phyloP scores from a whole-genome alignment of 2,888 invertebrate species.

The Strigamia crassipes region DNA sequence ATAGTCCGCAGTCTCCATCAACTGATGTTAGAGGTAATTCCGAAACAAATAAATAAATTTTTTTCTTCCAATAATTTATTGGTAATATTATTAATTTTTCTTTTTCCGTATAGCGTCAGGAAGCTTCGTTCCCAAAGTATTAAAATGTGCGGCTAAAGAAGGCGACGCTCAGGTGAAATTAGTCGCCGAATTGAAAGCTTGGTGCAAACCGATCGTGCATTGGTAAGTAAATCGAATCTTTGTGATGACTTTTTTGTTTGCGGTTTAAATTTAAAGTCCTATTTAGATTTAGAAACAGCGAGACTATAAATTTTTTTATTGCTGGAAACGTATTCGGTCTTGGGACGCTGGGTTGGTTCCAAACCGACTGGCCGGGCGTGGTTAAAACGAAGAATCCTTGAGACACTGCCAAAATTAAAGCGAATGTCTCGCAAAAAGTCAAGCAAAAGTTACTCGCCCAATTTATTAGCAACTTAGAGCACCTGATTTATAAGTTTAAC shows the following conservation, averaged over 20 bases:
- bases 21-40: not conserved
- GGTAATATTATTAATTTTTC: no score
- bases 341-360: not conserved
- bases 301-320: not conserved
- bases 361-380: not conserved
- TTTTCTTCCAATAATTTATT: no score
- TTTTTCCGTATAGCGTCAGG: not conserved
- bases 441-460: not conserved
- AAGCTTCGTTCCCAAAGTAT: not conserved
- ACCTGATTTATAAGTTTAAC: not conserved
- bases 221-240: slow-evolving; percentile 44
- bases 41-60: not conserved
- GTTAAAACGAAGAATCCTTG: not conserved
- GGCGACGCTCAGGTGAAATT: slow-evolving; percentile 46
- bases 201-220: slow-evolving; percentile 48
- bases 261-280: not conserved
- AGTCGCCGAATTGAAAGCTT: slow-evolving; percentile 49
- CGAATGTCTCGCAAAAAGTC: not conserved
- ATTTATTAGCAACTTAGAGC: not conserved
- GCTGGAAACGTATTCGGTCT: not conserved
- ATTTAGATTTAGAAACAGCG: not conserved
- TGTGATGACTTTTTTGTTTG: not conserved
- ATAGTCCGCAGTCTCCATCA: not conserved
- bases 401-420: slow-evolving; percentile 20
- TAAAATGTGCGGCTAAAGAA: slow-evolving; percentile 44